These are phyloP conservation scores for Ophion slaviceki DNA, from an alignment of 2,888 invertebrate genomes.

Conservation along the genomic window DNA sequence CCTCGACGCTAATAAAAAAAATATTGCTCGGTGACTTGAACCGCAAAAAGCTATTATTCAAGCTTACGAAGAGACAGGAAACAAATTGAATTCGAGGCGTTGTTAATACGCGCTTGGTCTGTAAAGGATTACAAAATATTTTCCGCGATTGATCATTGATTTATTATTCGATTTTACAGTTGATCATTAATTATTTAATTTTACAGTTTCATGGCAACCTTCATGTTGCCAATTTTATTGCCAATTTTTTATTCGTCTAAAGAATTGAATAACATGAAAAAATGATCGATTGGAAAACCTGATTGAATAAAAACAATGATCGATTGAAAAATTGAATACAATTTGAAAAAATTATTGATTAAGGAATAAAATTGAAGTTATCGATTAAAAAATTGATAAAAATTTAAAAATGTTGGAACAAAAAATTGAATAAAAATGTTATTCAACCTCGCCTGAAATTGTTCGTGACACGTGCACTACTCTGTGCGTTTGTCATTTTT, in stretches of 20 bases:
- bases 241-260: no score
- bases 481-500: neutral
- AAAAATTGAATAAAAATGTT: neutral
- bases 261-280: no score
- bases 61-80: neutral
- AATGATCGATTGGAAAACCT: neutral
- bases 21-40: constrained; percentile 1
- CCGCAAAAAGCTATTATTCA: neutral
- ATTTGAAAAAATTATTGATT: neutral
- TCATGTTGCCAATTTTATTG: no score
- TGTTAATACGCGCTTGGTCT: neutral
- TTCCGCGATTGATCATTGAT: neutral
- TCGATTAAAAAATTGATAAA: neutral
- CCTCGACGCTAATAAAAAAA: constrained; percentile 18
- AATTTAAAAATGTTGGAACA: neutral
- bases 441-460: neutral
- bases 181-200: no score
- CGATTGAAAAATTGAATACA: neutral
- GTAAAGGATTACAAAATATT: neutral
- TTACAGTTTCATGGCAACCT: no score
- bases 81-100: neutral
- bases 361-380: neutral
- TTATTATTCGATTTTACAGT: no score
- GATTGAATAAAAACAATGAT: neutral
- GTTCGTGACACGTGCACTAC: neutral